Base-by-base conservation (phyloP, 92 coral and sea anemone genomes). In the Galaxea fascicularis region DNA sequence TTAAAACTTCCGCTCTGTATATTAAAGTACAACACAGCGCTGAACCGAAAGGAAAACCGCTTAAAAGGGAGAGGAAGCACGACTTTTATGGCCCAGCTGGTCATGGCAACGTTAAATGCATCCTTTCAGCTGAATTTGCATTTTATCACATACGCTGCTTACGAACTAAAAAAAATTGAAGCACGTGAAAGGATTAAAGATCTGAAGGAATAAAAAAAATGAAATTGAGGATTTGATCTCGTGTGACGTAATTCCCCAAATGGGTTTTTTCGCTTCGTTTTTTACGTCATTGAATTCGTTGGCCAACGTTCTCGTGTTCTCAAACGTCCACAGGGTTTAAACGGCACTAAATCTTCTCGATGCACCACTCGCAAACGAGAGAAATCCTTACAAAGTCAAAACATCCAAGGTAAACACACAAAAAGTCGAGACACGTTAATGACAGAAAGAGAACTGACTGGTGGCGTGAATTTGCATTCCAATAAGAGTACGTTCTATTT, bases 401-500 rank as follows among this genome's bases (percentile, higher is more conserved):
- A 52, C 2, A 56, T 17, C 20, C 24, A 60, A 82, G 30, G 67
- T 69, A 68, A 80, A 80, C 76, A 71, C n/a, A 54, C 66, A 35
- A 31, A 82, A 82, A 35, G 45, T 11, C 45, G 26, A 13, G 79
- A 54, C 65, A 28, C 41, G 46, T 44, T 0, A 22, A 41, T 59
- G 7, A 59, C 27, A 0, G 65, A 15, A 17, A 49, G 17, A 52
- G 73, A 71, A 24, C 25, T 57, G 22, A 24, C 54, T 68, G 18
- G 78, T 41, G 69, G 78, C 66, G 57, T 35, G 29, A 83, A 83
- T 83, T 74, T 74, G 74, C 82, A 83, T 83, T 83, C 70, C 87
- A 83, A 83, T 73, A 75, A 63, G 44, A 18, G 53, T 59, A 62
- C 51, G 28, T 28, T 62, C 87, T 74, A 83, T 73, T 83, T 73